A percentile compares a stretch with the other conserved stretches of the same genome.
Conservation (phyloP, 2,797 vertebrate genomes). For the Siniperca undulata region DNA sequence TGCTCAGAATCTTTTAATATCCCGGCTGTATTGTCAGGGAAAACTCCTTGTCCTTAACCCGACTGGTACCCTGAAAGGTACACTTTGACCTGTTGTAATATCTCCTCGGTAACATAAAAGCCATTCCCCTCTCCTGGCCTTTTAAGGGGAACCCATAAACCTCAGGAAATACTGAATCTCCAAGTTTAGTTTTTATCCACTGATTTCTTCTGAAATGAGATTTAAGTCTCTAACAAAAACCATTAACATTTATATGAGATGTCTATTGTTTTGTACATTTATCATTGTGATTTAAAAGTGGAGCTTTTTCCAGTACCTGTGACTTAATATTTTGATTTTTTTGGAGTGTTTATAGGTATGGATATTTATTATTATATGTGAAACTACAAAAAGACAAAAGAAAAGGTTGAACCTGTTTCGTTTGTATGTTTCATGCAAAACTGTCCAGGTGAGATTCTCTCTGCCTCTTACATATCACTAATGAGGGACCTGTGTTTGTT, state of each 20-base stretch:
- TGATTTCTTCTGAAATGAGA: constrained; percentile 83
- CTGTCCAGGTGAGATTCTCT: constrained; percentile 91
- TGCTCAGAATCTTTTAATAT: constrained; percentile 74
- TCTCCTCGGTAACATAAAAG: constrained; percentile 86
- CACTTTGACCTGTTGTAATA: constrained; percentile 86
- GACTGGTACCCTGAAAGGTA: constrained; percentile 75
- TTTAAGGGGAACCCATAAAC: constrained; percentile 87
- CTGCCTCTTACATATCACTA: constrained; percentile 90
- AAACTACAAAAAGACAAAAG: constrained; percentile 92
- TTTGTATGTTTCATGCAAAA: constrained; percentile 91
- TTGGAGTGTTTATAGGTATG: constrained; percentile 92
- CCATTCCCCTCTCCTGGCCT: constrained; percentile 88
- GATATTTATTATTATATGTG: constrained; percentile 93
- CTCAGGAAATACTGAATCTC: constrained; percentile 90
- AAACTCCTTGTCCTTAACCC: constrained; percentile 73
- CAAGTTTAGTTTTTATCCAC: constrained; percentile 83
- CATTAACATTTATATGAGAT: constrained; percentile 91
- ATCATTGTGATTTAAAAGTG: constrained; percentile 98
- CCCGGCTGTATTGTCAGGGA: constrained; percentile 62
- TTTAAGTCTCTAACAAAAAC: constrained; percentile 89
- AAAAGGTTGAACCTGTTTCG: constrained; percentile 84
- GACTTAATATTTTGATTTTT: constrained; percentile 97
- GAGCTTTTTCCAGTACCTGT: constrained; percentile 96
- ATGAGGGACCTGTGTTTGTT: constrained; percentile 95
- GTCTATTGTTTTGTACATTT: constrained; percentile 91